These are phyloP conservation scores for Nettapus auritus DNA, from an alignment of 2,113 vertebrate species.

Conservation along the genomic window DNA sequence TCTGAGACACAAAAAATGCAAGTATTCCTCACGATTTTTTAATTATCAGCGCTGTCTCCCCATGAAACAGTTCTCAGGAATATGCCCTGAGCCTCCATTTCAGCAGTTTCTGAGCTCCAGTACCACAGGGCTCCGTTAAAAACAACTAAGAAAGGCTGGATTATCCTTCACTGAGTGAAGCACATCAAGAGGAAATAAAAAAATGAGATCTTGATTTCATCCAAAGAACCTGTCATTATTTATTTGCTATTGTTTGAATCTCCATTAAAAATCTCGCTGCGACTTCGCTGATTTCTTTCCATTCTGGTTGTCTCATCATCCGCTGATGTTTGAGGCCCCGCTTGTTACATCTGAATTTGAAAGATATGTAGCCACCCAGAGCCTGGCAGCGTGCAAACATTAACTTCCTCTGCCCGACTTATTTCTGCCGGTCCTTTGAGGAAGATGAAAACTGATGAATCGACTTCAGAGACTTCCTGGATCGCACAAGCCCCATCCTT, in stretches of 20 bases:
- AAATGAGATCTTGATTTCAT: slow-evolving; percentile 21
- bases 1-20: background rate
- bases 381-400: background rate
- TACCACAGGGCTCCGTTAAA: background rate
- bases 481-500: slow-evolving; percentile 15
- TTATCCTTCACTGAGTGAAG: slow-evolving; percentile 2
- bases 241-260: slow-evolving; percentile 50
- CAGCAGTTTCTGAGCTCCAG: background rate
- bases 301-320: background rate
- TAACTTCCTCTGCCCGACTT: background rate
- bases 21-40: background rate
- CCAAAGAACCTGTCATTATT: slow-evolving; percentile 34
- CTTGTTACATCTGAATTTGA: slow-evolving; percentile 59
- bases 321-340: slow-evolving; percentile 33
- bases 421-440: slow-evolving; percentile 36
- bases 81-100: background rate
- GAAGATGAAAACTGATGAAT: slow-evolving; percentile 56
- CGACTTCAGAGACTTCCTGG: slow-evolving; percentile 41
- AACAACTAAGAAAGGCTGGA: background rate
- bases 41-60: background rate
- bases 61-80: background rate
- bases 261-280: slow-evolving; percentile 29
- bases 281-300: slow-evolving; percentile 34
- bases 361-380: slow-evolving; percentile 10
- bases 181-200: slow-evolving; percentile 50